Percentiles rank a stretch among this genome's conserved stretches.
Evolutionary conservation across 2,888 invertebrate genomes (phyloP).

Genomic region (Chymomyza amoena): DNA sequence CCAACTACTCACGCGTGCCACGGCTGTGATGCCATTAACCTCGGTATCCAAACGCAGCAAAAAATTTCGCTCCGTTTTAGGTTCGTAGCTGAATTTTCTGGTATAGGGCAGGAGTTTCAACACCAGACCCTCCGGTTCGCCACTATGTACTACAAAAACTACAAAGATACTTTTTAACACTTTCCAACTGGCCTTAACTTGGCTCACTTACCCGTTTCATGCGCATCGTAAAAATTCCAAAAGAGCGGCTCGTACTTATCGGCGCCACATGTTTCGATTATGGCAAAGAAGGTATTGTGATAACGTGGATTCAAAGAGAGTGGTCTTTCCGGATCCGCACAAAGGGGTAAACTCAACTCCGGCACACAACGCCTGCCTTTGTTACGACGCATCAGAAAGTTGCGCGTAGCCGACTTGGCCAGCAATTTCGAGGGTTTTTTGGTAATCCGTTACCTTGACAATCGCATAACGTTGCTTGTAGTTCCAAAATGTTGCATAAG

Average conservation of each 20-base stretch:
- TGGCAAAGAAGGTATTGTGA: constrained; percentile 13
- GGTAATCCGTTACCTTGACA: neutral
- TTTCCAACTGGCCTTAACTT: neutral
- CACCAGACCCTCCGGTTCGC: neutral
- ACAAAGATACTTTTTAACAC: neutral
- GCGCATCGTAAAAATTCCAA: constrained; percentile 27
- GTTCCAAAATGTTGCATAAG: constrained; percentile 20
- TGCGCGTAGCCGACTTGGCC: neutral
- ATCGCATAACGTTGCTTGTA: neutral
- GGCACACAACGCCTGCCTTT: constrained; percentile 16
- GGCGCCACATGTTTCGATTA: neutral
- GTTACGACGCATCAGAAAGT: neutral
- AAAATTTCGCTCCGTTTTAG: neutral
- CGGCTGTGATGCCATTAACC: neutral
- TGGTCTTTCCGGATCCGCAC: constrained; percentile 20
- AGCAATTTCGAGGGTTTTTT: neutral
- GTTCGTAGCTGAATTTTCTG: neutral
- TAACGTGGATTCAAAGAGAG: neutral
- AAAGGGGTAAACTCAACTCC: constrained; percentile 14
- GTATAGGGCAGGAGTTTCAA: constrained; percentile 11
- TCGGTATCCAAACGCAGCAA: constrained; percentile 3
- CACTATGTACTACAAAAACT: constrained; percentile 11
- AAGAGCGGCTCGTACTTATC: neutral
- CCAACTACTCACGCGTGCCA: constrained; percentile 36
- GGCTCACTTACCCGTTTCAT: constrained; percentile 22